Evolutionary conservation across 1,140 invertebrate genomes (phyloP), one percentile per base, ranked within the genome.

Genomic region (Spodoptera frugiperda): DNA sequence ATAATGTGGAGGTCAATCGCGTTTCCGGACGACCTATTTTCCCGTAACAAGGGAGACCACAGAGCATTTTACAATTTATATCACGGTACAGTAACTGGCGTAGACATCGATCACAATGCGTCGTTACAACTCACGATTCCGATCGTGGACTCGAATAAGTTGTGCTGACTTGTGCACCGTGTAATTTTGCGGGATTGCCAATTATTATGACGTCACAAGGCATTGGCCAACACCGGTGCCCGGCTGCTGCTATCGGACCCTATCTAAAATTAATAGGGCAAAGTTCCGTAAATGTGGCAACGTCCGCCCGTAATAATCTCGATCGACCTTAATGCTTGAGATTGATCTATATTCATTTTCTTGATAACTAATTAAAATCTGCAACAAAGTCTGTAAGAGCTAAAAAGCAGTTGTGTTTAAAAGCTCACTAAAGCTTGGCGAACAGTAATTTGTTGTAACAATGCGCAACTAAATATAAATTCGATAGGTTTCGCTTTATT

Each of bases 191-290:
- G 51, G 51, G 68, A 63, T 80, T 39, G 57, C 49, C 57, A 72
- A 81, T 78, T 61, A 76, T 82, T 61, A 59, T 77, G 78, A 82
- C 78, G 78, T 82, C 78, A 79, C 39, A 48, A 63, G 54, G 61
- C 53, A 53, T 79, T 79, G 53, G 57, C 76, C 57, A 78, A 79
- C 78, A 46, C 19, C 68, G 71, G 63, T 65, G 59, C 46, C 48
- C 73, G 17, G 54, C 46, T 79, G 59, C 70, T 57, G 55, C 19
- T 73, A 59, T 59, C 67, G 51, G 63, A 21, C 68, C 51, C 33
- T 71, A 65, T 79, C 72, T 80, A 74, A 79, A 80, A 82, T 82
- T 82, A 82, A 82, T 79, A 82, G 81, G 67, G 25, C 59, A 57
- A 79, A 76, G 73, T 78, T 78, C 80, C 80, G 77, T 74, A 59